phyloP scores from a whole-genome alignment of 2,888 invertebrate genomes.

The Eupithecia subfuscata region DNA sequence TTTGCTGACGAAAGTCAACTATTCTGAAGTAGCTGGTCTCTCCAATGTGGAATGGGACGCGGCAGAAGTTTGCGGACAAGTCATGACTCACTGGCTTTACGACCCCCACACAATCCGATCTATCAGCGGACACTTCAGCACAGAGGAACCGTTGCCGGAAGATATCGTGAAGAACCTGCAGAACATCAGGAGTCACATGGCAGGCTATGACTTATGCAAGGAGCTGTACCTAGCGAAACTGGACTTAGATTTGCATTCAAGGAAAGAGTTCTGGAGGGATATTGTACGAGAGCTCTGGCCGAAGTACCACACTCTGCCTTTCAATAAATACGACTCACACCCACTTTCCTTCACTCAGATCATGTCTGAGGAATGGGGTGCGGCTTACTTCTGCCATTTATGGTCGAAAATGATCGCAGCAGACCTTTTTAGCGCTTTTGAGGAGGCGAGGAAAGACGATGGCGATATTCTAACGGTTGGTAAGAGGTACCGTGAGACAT shows the following conservation, averaged over 20 bases:
- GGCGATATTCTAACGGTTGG: slow-evolving; percentile 84
- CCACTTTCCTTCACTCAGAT: slow-evolving; percentile 94
- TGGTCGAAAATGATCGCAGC: slow-evolving; percentile 97
- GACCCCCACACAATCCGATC: slow-evolving; percentile 84
- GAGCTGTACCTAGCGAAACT: slow-evolving; percentile 92
- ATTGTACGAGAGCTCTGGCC: slow-evolving; percentile 91
- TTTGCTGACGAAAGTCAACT: slow-evolving; percentile 91
- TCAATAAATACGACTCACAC: slow-evolving; percentile 91
- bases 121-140: slow-evolving; percentile 90
- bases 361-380: slow-evolving; percentile 92
- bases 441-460: slow-evolving; percentile 85
- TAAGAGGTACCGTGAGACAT: slow-evolving; percentile 91
- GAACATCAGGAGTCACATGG: slow-evolving; percentile 88
- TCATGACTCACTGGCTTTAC: slow-evolving; percentile 92
- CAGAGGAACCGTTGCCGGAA: slow-evolving; percentile 88
- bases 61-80: slow-evolving; percentile 91
- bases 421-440: slow-evolving; percentile 94
- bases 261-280: slow-evolving; percentile 92
- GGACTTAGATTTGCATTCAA: slow-evolving; percentile 92
- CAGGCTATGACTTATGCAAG: slow-evolving; percentile 90
- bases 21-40: slow-evolving; percentile 92
- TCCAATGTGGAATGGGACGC: slow-evolving; percentile 98
- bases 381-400: slow-evolving; percentile 92
- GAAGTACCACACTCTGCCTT: slow-evolving; percentile 89
- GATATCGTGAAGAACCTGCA: slow-evolving; percentile 86